Evolutionary conservation across 2,888 invertebrate species (phyloP).

Genomic region (Amiota minor): DNA sequence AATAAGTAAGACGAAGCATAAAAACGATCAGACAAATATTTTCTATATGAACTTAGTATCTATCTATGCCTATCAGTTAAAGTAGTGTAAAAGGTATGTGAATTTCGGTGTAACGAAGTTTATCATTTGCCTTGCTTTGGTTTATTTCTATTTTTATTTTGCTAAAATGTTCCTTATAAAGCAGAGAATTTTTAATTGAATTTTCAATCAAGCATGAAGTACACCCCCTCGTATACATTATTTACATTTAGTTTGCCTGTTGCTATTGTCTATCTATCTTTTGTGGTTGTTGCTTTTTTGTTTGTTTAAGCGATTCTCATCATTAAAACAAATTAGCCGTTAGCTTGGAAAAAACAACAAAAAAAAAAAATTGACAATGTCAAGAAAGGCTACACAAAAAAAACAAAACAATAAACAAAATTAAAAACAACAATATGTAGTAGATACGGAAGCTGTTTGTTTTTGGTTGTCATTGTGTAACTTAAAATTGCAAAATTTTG

Average conservation of each 20-base stretch:
- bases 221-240: constrained; percentile 39
- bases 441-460: constrained; percentile 13
- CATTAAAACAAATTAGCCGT: constrained; percentile 67
- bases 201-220: constrained; percentile 67
- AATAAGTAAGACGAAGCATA: too few species aligned
- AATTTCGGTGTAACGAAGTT: too few species aligned
- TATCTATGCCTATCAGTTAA: too few species aligned
- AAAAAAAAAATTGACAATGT: constrained; percentile 38
- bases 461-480: background rate
- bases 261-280: constrained; percentile 31
- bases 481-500: constrained; percentile 4
- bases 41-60: too few species aligned
- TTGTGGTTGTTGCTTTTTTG: constrained; percentile 41
- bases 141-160: background rate
- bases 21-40: too few species aligned
- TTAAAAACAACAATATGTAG: constrained; percentile 41
- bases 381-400: constrained; percentile 43
- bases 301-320: constrained; percentile 64
- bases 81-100: too few species aligned
- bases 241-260: background rate
- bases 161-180: constrained; percentile 6
- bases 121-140: too few species aligned
- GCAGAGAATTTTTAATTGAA: constrained; percentile 61
- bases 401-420: constrained; percentile 37
- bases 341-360: too few species aligned